Evolutionary conservation across 1,140 invertebrate genomes (phyloP), one percentile per base, ranked within the genome.

Genomic region (Rhagoletis zephyria): DNA sequence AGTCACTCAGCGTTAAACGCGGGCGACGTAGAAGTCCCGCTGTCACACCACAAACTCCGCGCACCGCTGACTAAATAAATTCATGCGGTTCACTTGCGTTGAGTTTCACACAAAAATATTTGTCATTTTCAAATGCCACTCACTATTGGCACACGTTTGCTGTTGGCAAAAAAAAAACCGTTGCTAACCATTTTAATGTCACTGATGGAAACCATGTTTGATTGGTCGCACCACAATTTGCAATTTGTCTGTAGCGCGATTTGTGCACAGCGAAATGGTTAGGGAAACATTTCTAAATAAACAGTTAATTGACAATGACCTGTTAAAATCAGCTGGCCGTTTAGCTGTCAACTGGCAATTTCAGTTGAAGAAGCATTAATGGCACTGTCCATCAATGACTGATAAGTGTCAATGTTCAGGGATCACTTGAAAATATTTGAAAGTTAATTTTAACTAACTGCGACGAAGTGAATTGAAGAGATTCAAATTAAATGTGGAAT

Each of bases 291-390:
- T 30, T 81, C 74, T 56, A 56, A 81, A 30, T 56, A 81, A 30
- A 3, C 48, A 51, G 51, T 81, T 81, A 81, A 81, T 81, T 81
- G 74, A 1, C 74, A 81, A 56, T 81, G 45, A 48, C 19, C 74
- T 81, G 5, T 42, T 81, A 81, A 56, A 63, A 81, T 56, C 74
- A 51, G n/a, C 16, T 3, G 2, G 10, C 74, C 48, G 10, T 81
- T 81, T n/a, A 30, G n/a, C n/a, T 59, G 48, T 81, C 74, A 81
- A 81, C 51, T 81, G 74, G 59, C 74, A 81, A 81, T 81, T 56
- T 2, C 30, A 19, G 40, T 19, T 16, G 64, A 10, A 6, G 12
- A 40, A 67, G 19, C 4, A 19, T 48, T 56, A 9, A 81, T 51
- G 7, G 19, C 48, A 48, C 48, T 30, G 74, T 56, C 74, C 16